Evolutionary conservation across 2,113 vertebrate genomes (phyloP), one percentile per base, ranked within the genome.

Genomic region (Plectropomus leopardus): DNA sequence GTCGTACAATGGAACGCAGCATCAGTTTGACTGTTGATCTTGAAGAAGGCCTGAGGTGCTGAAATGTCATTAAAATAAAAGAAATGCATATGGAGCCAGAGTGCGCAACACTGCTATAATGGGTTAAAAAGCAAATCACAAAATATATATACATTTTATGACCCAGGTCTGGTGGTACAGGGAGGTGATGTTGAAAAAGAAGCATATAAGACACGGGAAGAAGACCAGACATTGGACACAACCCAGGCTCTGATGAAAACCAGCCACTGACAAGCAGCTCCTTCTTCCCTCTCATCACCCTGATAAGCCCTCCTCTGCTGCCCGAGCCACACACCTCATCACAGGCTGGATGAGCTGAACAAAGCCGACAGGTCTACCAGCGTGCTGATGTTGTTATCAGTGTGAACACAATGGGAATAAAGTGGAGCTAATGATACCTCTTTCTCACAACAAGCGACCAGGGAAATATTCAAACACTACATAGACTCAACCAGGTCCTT

Each of bases 231-330:
- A n/a, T 44, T 24, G 64, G 88, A 88, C 85, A 85, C 72, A 75
- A 84, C n/a, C 61, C 87, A 91, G 88, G 64, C 69, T 65, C 21
- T 6, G 34, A 26, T 85, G 78, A 79, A 77, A 87, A 60, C 14
- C 15, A 78, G 58, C 65, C 58, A 64, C 61, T 88, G 87, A 91
- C 90, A 90, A 83, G 80, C 64, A 50, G 75, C 85, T 86, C 84
- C 70, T 76, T 88, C 72, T 82, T 88, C 57, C 71, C 84, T 88
- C 23, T 92, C 90, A 85, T 87, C 88, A 50, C 84, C 34, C 69
- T 63, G 89, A 94, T 92, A 93, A 92, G 77, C 23, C 54, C 30
- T 79, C 55, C 57, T 69, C 79, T 68, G 65, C 64, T 61, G 76
- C 36, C 68, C n/a, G 54, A 59, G 57, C 67, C 80, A 76, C 76